Evolutionary conservation across 2,888 invertebrate genomes (phyloP), one percentile per base, ranked within the genome.

Genomic region (Lydus trimaculatus): DNA sequence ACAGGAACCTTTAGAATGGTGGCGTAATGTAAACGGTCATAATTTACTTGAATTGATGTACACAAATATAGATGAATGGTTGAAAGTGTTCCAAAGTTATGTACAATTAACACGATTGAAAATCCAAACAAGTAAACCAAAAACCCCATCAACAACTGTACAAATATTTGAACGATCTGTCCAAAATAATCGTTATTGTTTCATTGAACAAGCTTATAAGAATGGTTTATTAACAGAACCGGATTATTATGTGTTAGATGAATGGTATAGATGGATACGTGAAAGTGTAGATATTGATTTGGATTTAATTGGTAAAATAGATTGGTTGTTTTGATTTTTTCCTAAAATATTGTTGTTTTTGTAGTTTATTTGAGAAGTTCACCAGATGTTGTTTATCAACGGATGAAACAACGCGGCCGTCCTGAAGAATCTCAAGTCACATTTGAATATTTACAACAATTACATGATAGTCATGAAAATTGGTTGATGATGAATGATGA

Each of bases 131-230:
- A 85, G 83, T 3, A 79, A 83, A 67, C 85, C 85, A 13, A 75
- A 86, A 71, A 83, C 85, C 0, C 88, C 90, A 0, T 82, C 86
- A 0, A 91, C 91, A 5, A 91, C 91, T 0, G 90, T 95, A 8
- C 97, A 96, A 84, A 87, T 97, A 78, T 94, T 96, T 90, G 97
- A 97, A 83, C 87, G 97, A 62, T 97, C 97, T 0, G 85, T 97
- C 48, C 95, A 89, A 82, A 97, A 96, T 85, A 94, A 96, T 13
- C 88, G 92, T 39, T 89, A 88, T 80, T 94, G 94, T 83, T 84
- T 84, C 64, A 92, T 97, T 58, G 96, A 97, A 83, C 90, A 91
- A 81, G 92, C 93, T 87, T 87, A 87, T 78, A 87, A 89, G 64
- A 91, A 89, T 75, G 91, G 92, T 0, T 87, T 89, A 5, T 85